Conservation (phyloP, 1,140 invertebrate species). For the Oreohelix idahoensis region DNA sequence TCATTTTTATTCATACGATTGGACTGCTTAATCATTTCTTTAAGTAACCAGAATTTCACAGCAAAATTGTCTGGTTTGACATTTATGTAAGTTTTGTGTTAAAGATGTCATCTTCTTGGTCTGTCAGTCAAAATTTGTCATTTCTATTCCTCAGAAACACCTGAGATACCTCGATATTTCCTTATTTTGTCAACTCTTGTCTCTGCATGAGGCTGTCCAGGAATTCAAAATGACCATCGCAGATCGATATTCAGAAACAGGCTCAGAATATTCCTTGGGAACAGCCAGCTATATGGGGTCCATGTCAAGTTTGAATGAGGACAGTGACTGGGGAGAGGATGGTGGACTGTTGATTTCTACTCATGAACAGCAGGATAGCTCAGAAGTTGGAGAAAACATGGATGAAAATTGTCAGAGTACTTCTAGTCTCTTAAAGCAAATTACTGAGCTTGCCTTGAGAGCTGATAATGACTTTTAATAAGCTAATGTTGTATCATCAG, state of each 20-base stretch:
- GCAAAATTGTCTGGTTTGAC: too few relatives aligned
- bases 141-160: slow-evolving; percentile 79
- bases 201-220: slow-evolving; percentile 89
- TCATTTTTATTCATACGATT: too few relatives aligned
- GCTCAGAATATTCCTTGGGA: slow-evolving; percentile 55
- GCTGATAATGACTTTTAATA: slow-evolving; percentile 33
- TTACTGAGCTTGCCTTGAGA: slow-evolving; percentile 6
- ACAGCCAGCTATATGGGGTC: slow-evolving; percentile 52
- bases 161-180: slow-evolving; percentile 87
- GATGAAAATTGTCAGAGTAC: slow-evolving; percentile 4
- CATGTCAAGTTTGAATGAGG: slow-evolving; percentile 48
- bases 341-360: neutral
- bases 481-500: neutral
- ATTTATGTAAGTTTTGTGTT: too few relatives aligned
- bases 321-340: slow-evolving; percentile 45
- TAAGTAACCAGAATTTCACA: too few relatives aligned
- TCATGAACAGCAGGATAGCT: neutral
- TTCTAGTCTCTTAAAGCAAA: slow-evolving; percentile 27
- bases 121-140: neutral
- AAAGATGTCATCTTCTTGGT: too few relatives aligned
- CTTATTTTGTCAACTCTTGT: slow-evolving; percentile 88
- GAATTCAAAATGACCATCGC: slow-evolving; percentile 84
- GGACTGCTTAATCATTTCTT: too few relatives aligned
- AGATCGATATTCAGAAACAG: slow-evolving; percentile 77
- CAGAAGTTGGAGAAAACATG: neutral